A percentile compares a stretch with the other conserved stretches of the same genome.
Conservation (phyloP, 2,113 vertebrate species). For the Megaleporinus macrocephalus region DNA sequence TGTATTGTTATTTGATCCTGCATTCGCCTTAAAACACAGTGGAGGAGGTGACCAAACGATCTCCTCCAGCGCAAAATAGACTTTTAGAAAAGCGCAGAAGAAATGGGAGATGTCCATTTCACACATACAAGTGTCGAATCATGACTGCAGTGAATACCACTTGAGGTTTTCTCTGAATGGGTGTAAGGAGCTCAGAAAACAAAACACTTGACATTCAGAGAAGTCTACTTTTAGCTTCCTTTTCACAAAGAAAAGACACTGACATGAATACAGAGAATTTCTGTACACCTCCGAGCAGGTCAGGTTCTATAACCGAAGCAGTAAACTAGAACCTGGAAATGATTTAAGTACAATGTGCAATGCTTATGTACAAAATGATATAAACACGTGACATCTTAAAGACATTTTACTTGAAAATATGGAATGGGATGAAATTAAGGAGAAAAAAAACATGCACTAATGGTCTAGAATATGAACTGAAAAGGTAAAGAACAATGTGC, state of each 20-base stretch:
- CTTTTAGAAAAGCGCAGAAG: not conserved
- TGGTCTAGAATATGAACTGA: conserved; percentile 30
- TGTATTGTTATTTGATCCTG: conserved; percentile 10
- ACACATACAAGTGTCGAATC: not conserved
- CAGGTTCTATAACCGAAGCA: not conserved
- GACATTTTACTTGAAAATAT: conserved; percentile 50
- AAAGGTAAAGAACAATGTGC: conserved; percentile 34
- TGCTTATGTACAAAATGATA: conserved; percentile 58
- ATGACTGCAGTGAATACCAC: conserved; percentile 11
- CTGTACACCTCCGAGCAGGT: conserved; percentile 57
- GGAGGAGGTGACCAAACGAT: not conserved
- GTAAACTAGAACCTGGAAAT: conserved; percentile 27
- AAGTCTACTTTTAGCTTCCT: conserved; percentile 63
- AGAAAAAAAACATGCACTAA: conserved; percentile 49
- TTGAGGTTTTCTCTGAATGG: not conserved
- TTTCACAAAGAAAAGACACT: conserved; percentile 69
- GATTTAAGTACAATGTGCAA: conserved; percentile 25
- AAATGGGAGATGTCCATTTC: not conserved
- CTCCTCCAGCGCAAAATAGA: conserved; percentile 18
- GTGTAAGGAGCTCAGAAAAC: not conserved
- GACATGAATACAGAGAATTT: conserved; percentile 52
- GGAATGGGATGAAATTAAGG: conserved; percentile 48
- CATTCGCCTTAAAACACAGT: conserved; percentile 1
- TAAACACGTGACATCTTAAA: conserved; percentile 47
- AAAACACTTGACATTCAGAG: conserved; percentile 52